phyloP scores from a whole-genome alignment of 2,888 invertebrate species.

The Leptinotarsa haldemani region DNA sequence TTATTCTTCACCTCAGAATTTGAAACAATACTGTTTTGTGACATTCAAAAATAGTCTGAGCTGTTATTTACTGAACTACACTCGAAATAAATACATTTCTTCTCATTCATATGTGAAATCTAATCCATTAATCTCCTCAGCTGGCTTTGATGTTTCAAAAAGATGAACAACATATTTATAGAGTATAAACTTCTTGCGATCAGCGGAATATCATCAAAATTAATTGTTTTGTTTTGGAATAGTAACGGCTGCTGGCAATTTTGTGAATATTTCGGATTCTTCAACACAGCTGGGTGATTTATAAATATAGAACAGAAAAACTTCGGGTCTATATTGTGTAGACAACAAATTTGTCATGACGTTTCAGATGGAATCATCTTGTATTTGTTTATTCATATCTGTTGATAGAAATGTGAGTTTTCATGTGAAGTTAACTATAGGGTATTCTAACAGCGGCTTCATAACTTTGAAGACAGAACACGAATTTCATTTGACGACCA shows the following conservation, averaged over 20 bases:
- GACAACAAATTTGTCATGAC: constrained; percentile 13
- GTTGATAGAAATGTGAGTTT: background rate
- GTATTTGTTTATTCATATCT: background rate
- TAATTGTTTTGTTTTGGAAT: constrained; percentile 42
- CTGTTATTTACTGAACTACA: background rate
- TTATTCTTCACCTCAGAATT: no score
- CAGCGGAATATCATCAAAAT: constrained; percentile 39
- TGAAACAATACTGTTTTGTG: no score
- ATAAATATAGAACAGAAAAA: constrained; percentile 10
- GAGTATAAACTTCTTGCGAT: constrained; percentile 40
- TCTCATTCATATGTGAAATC: background rate
- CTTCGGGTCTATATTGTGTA: background rate
- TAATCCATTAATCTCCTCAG: constrained; percentile 16
- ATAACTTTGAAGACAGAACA: no score
- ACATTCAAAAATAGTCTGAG: no score
- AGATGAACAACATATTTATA: constrained; percentile 42
- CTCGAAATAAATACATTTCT: background rate
- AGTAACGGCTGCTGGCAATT: constrained; percentile 34
- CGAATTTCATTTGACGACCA: no score
- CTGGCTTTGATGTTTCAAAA: background rate
- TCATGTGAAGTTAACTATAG: no score
- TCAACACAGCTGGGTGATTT: constrained; percentile 6
- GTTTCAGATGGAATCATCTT: background rate
- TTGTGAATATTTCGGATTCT: constrained; percentile 15
- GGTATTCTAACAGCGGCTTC: no score